Base-by-base conservation (phyloP, 1,140 invertebrate genomes). In the Drosophila seguyi region DNA sequence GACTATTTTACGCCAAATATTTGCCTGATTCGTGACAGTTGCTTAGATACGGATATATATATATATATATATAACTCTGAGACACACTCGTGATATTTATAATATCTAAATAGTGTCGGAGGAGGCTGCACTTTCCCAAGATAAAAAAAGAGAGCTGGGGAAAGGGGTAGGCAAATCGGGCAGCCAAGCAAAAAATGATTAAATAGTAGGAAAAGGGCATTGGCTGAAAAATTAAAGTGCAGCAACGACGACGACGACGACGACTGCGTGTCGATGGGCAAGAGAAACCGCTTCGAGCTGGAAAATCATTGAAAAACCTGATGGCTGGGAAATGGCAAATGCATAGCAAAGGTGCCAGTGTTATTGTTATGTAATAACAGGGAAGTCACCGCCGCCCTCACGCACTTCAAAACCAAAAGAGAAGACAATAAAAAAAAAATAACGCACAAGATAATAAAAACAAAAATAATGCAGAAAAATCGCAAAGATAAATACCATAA, bases 341-440 rank as follows among this genome's bases (percentile, higher is more conserved):
- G 68, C 62, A 42, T 66, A 27, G 56, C 34, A 5, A 71, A 57
- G 65, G 36, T 66, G 63, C 42, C 25, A 27, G 50, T 48, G 36
- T 48, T 39, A 42, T 56, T 72, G 55, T 73, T 73, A 72, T 59
- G 47, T 50, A 72, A 73, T 72, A 72, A 72, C 53, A 50, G 67
- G 69, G 69, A 73, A 73, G 67, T 72, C 66, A 29, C 27, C 47
- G 10, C 25, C 67, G 66, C 68, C 68, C 66, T 72, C 68, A 72
- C 68, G 68, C 68, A 72, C 63, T 67, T 11, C 20, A 65, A 31
- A 34, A 6, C n/a, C 27, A 31, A 25, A 25, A 50, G 27, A 18
- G 16, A 34, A 67, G 45, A 41, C 22, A 50, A 29, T 6, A n/a
- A 65, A 34, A 20, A 22, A 14, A 13, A 31, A 4, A 0, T 1